phyloP scores from a whole-genome alignment of 1,140 invertebrate species.

The Drosophila triauraria region DNA sequence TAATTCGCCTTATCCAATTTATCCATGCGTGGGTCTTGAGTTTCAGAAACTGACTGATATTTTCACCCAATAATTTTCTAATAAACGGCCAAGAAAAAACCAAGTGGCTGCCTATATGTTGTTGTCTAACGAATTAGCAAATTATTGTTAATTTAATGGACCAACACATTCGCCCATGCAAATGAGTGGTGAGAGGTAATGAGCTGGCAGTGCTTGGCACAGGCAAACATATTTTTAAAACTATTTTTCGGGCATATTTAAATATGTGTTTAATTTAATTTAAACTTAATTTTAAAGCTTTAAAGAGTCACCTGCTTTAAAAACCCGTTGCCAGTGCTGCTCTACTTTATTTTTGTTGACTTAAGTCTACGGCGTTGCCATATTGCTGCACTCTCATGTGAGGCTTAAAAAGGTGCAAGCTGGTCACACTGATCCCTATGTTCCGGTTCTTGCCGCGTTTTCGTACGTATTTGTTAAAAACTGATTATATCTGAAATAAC shows the following conservation, averaged over 20 bases:
- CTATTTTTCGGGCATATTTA: background rate
- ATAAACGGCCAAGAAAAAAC: constrained; percentile 35
- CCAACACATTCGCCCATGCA: constrained; percentile 55
- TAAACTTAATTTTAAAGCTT: background rate
- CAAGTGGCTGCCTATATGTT: constrained; percentile 58
- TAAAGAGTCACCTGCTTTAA: too few species aligned
- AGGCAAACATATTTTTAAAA: background rate
- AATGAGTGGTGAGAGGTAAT: constrained; percentile 21
- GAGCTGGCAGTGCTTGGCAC: constrained; percentile 50
- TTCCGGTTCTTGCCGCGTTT: constrained; percentile 42
- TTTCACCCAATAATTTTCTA: constrained; percentile 37
- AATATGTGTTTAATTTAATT: background rate
- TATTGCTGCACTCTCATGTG: background rate
- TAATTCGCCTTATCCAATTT: constrained; percentile 15
- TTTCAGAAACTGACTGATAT: constrained; percentile 49
- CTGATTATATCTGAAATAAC: constrained; percentile 8
- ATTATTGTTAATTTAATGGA: constrained; percentile 62
- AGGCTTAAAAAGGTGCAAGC: too few species aligned
- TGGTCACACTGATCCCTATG: constrained; percentile 2
- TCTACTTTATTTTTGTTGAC: background rate
- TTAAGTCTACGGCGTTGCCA: background rate
- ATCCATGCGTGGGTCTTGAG: constrained; percentile 57
- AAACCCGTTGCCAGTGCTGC: constrained; percentile 19
- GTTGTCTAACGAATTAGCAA: constrained; percentile 70
- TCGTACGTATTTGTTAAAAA: constrained; percentile 2